Conservation (phyloP, 2,888 invertebrate genomes). For the Harpagoxenus sublaevis region DNA sequence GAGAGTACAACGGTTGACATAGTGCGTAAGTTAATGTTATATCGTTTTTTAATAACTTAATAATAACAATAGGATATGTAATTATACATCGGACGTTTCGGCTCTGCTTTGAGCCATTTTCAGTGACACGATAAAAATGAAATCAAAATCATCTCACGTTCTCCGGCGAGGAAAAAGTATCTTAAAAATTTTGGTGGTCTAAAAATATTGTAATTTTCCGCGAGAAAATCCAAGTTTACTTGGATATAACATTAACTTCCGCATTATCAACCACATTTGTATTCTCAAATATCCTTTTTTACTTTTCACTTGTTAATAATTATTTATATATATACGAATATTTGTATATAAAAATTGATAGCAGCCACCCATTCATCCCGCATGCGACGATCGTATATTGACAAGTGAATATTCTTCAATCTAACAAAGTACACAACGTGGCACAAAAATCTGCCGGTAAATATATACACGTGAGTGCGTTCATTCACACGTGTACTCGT, state of each 20-base stretch:
- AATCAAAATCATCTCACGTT: background rate
- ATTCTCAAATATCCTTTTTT: background rate
- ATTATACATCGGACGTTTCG: background rate
- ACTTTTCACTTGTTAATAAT: background rate
- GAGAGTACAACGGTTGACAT: background rate
- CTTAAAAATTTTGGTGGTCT: background rate
- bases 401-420: background rate
- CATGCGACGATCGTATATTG: background rate
- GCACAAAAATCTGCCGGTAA: background rate
- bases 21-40: background rate
- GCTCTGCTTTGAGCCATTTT: background rate
- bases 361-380: background rate
- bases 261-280: background rate
- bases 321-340: background rate
- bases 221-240: background rate
- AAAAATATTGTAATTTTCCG: background rate
- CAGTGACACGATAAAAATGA: background rate
- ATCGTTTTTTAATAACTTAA: background rate
- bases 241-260: background rate
- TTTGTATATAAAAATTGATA: background rate
- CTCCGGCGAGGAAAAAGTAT: background rate
- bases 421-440: background rate
- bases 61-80: background rate
- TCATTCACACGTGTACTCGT: conserved; percentile 50
- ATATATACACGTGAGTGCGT: conserved; percentile 22